Percentiles rank a stretch among this genome's conserved stretches.
Evolutionary conservation across 2,113 vertebrate species (phyloP).

Genomic region (Peromyscus californicus): DNA sequence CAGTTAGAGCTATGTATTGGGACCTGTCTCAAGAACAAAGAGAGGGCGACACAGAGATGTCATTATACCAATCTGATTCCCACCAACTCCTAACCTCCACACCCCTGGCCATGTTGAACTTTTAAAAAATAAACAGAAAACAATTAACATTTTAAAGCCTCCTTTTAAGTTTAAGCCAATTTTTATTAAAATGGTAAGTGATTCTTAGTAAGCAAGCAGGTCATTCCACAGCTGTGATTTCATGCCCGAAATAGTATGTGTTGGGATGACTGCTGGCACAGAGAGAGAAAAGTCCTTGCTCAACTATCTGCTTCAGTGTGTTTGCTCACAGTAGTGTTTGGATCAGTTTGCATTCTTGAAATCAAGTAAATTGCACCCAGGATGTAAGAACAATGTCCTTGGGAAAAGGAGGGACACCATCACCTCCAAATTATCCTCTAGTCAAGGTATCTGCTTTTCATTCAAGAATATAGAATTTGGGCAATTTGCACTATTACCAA

Average conservation of each 20-base stretch:
- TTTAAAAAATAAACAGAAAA: constrained; percentile 53
- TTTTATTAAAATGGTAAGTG: constrained; percentile 53
- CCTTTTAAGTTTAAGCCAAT: constrained; percentile 52
- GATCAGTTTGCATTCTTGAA: constrained; percentile 39
- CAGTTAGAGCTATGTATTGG: neutral
- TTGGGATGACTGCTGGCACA: neutral
- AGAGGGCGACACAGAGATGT: neutral
- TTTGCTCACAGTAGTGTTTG: neutral
- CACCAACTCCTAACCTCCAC: neutral
- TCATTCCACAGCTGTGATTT: constrained; percentile 54
- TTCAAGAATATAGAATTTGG: constrained; percentile 18
- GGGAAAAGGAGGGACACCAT: neutral
- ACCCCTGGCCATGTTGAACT: neutral
- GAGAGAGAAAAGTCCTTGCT: neutral
- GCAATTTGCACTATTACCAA: neutral
- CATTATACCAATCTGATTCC: neutral
- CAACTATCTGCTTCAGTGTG: neutral
- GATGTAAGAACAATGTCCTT: neutral
- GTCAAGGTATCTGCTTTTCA: neutral
- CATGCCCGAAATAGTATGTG: neutral
- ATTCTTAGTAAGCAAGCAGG: constrained; percentile 45
- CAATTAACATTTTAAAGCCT: constrained; percentile 12
- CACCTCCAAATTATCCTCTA: neutral
- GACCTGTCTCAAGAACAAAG: neutral
- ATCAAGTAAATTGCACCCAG: neutral